Conservation (phyloP, 2,113 vertebrate genomes). For the Eulemur rufifrons region DNA sequence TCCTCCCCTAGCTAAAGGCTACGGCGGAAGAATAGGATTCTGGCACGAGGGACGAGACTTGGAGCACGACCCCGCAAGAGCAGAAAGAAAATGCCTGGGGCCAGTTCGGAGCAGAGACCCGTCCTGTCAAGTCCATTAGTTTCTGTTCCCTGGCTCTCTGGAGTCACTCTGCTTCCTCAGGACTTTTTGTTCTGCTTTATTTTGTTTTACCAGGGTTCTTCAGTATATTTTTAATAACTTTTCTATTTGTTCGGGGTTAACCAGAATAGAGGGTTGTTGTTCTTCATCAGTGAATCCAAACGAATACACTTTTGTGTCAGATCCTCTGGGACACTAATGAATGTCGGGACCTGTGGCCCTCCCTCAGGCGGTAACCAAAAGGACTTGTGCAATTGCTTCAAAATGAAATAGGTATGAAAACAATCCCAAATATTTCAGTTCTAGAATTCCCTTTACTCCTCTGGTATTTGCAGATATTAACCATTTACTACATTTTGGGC, state of each 20-base stretch:
- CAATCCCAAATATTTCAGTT: background rate
- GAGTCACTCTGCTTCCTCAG: background rate
- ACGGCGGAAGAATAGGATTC: background rate
- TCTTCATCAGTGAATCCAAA: background rate
- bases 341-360: background rate
- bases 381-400: background rate
- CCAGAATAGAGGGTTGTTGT: background rate
- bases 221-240: background rate
- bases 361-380: background rate
- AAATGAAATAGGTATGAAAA: background rate
- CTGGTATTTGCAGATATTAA: background rate
- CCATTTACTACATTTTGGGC: background rate
- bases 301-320: background rate
- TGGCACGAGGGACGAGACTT: background rate
- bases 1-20: background rate
- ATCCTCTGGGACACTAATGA: background rate
- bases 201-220: background rate
- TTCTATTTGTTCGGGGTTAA: background rate
- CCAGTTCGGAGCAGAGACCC: background rate
- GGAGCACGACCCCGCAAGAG: background rate
- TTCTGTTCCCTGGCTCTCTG: background rate
- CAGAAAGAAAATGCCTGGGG: background rate
- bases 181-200: background rate
- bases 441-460: background rate
- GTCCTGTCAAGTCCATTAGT: background rate